Evolutionary conservation across 2,113 vertebrate species (phyloP).

Genomic region (Brachionichthys hirsutus): DNA sequence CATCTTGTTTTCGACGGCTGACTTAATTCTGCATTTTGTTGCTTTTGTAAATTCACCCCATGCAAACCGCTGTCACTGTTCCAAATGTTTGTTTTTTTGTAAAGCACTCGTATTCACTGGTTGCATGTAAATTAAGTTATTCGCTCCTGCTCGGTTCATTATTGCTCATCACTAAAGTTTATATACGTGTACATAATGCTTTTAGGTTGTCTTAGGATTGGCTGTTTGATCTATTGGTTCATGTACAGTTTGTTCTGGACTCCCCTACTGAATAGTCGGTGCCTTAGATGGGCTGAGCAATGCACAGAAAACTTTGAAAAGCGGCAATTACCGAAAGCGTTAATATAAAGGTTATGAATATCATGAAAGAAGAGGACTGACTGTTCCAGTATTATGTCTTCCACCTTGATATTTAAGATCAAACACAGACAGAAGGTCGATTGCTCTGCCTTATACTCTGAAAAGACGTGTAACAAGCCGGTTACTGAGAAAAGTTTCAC

Average conservation of each 20-base stretch:
- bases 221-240: conserved; percentile 37
- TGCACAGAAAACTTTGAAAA: conserved; percentile 59
- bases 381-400: conserved; percentile 36
- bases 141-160: conserved; percentile 18
- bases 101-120: conserved; percentile 13
- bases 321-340: conserved; percentile 28
- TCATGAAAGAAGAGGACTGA: conserved; percentile 24
- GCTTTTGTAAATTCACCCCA: conserved; percentile 3
- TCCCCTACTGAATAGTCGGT: conserved; percentile 59
- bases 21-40: conserved; percentile 40
- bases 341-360: conserved; percentile 35
- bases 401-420: conserved; percentile 59
- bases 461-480: conserved; percentile 70
- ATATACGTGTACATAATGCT: conserved; percentile 60
- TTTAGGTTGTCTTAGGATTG: conserved; percentile 35
- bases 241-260: conserved; percentile 55
- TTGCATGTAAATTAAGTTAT: conserved; percentile 56
- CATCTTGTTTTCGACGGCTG: conserved; percentile 13
- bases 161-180: conserved; percentile 47
- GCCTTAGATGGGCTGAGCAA: conserved; percentile 67
- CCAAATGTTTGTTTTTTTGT: conserved; percentile 22
- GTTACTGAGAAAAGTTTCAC: conserved; percentile 75
- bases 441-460: conserved; percentile 60
- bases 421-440: conserved; percentile 60
- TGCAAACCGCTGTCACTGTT: conserved; percentile 1